Evolutionary conservation across 2,888 invertebrate species (phyloP).

Genomic region (Antheraea assamensis): DNA sequence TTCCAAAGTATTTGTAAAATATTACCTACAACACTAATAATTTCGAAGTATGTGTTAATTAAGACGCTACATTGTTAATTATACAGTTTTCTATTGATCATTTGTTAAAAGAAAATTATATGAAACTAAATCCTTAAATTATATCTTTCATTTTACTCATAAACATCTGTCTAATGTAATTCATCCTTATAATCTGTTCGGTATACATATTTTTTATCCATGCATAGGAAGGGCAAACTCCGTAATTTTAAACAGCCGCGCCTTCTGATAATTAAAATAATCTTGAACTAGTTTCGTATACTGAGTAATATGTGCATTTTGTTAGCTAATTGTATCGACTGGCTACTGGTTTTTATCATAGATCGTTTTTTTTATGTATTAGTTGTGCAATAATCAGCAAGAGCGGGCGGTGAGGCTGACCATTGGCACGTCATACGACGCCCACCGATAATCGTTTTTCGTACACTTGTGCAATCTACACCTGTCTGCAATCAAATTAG

Average conservation of each 20-base stretch:
- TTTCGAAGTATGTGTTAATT: slow-evolving; percentile 80
- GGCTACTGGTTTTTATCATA: slow-evolving; percentile 12
- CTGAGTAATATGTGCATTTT: slow-evolving; percentile 18
- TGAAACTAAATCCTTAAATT: slow-evolving; percentile 79
- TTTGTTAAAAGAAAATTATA: slow-evolving; percentile 83
- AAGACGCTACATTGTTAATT: slow-evolving; percentile 81
- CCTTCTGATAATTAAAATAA: slow-evolving; percentile 66
- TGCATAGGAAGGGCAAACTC: slow-evolving; percentile 14
- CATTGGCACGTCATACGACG: slow-evolving; percentile 40
- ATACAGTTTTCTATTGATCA: slow-evolving; percentile 83
- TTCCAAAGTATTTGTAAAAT: slow-evolving; percentile 82
- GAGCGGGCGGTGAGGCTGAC: slow-evolving; percentile 23
- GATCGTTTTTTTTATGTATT: slow-evolving; percentile 29
- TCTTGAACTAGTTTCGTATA: slow-evolving; percentile 70
- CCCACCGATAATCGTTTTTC: slow-evolving; percentile 51
- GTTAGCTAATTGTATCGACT: slow-evolving; percentile 18
- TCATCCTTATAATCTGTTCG: neutral
- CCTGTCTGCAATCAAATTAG: slow-evolving; percentile 50
- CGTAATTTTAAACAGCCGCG: slow-evolving; percentile 33
- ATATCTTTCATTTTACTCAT: slow-evolving; percentile 57
- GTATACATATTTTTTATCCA: slow-evolving; percentile 13
- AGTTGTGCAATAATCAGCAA: slow-evolving; percentile 51
- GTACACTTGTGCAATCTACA: slow-evolving; percentile 65
- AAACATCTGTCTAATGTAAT: neutral
- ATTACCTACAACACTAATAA: slow-evolving; percentile 81